Evolutionary conservation across 2,113 vertebrate species (phyloP).

Genomic region (Struthio camelus): DNA sequence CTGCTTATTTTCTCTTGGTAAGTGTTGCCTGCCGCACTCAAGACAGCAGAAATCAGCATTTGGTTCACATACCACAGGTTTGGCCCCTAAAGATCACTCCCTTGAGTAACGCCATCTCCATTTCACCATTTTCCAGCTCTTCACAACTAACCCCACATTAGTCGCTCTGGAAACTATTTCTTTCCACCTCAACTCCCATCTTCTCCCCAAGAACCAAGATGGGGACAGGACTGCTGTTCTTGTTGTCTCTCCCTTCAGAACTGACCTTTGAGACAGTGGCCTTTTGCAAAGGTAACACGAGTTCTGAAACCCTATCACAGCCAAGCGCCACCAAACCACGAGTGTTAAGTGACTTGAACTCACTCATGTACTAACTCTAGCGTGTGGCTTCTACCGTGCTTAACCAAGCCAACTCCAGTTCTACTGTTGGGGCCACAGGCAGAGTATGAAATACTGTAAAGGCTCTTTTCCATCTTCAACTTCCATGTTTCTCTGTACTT

Average conservation of each 20-base stretch:
- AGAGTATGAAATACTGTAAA: neutral
- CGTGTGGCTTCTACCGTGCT: neutral
- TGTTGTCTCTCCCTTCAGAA: neutral
- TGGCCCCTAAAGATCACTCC: too few species aligned
- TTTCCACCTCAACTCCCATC: neutral
- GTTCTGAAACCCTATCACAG: neutral
- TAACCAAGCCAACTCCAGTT: neutral
- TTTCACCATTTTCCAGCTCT: too few species aligned
- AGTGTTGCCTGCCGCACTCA: too few species aligned
- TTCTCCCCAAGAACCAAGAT: neutral
- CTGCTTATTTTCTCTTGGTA: too few species aligned
- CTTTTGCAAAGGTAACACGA: neutral
- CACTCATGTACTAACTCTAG: neutral
- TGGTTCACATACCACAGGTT: too few species aligned
- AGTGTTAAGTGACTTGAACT: neutral
- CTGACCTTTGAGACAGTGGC: rapidly evolving
- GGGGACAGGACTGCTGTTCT: neutral
- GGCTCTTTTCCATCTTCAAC: neutral
- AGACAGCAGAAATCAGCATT: too few species aligned
- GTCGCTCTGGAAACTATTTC: neutral
- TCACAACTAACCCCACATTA: too few species aligned
- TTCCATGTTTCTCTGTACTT: neutral
- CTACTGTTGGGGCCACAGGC: neutral
- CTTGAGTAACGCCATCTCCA: too few species aligned
- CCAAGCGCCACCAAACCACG: neutral